Percentiles rank a stretch among this genome's conserved stretches.
These are phyloP conservation scores for Novumbra hubbsi DNA, from an alignment of 2,797 vertebrate genomes.

Conservation along the genomic window DNA sequence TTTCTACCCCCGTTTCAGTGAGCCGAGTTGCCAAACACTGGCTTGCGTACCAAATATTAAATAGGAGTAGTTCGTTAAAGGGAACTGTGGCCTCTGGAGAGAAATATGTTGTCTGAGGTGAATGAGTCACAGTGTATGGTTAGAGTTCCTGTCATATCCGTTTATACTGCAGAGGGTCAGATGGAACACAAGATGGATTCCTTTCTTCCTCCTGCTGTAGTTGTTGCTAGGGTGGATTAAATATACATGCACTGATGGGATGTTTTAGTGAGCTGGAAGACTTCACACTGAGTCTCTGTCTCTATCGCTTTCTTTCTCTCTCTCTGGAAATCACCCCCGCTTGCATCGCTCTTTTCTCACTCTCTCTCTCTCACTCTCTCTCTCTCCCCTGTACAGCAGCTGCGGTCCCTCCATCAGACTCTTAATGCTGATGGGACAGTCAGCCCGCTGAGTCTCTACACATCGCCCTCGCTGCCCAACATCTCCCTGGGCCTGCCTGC, in stretches of 20 bases:
- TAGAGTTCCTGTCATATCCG: not conserved
- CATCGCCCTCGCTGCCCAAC: conserved; percentile 94
- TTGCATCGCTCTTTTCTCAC: not conserved
- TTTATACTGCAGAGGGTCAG: conserved; percentile 1
- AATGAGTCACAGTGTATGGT: not conserved
- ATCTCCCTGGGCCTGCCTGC: conserved; percentile 94
- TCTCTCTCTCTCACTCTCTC: not conserved
- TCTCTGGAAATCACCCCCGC: not conserved
- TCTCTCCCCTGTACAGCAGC: conserved; percentile 64
- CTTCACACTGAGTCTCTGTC: not conserved
- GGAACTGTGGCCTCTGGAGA: not conserved
- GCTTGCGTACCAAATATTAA: not conserved
- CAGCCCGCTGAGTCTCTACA: conserved; percentile 90
- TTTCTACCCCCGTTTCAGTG: not conserved
- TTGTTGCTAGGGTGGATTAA: conserved; percentile 9
- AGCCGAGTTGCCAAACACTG: not conserved
- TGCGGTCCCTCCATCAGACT: conserved; percentile 86
- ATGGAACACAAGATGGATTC: not conserved
- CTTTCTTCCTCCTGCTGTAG: not conserved
- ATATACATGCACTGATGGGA: conserved; percentile 10
- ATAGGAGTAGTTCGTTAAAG: not conserved
- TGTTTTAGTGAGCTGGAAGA: not conserved
- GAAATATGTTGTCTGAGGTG: not conserved
- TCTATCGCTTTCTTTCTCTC: not conserved
- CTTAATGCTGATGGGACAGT: conserved; percentile 84